Evolutionary conservation across 2,888 invertebrate genomes (phyloP), one percentile per base, ranked within the genome.

Genomic region (Aromia moschata): DNA sequence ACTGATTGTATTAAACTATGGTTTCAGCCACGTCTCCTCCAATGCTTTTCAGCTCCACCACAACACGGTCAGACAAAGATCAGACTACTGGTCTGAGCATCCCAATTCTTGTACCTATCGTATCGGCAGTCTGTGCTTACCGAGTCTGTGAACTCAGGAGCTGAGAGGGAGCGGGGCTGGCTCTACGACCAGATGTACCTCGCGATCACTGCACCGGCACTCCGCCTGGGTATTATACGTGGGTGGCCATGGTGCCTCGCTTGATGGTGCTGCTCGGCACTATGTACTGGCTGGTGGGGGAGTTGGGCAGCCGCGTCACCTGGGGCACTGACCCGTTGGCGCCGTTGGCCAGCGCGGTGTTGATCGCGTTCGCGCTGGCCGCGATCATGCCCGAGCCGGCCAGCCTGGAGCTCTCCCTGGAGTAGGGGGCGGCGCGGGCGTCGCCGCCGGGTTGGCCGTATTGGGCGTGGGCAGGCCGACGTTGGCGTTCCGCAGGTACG

Each of bases 401-500:
- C 61, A 80, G 72, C 37, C 79, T 69, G 41, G 78, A 76, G 49
- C 72, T 77, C 67, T 79, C 80, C 53, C 80, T 70, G 20, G 79
- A 75, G 75, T 92, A 92, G 1, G 92, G 2, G 91, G 91, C 37
- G 92, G 91, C 44, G 92, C 91, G 14, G 91, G 92, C 33, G 91
- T 92, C 1, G 90, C 91, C 33, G 89, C 90, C 3, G 89, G 91
- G 80, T 91, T 91, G 56, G 84, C 84, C 61, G 89, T 91, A 80
- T 83, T 87, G 70, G 83, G 87, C 74, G 83, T 87, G 2, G 84
- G 87, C 81, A 84, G 74, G 77, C 86, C 85, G 9, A 86, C 77
- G 62, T 85, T 87, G 45, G 87, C 87, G 59, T 87, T 88, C 75
- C 94, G 51, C 1, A 64, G 58, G 80, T 94, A 94, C 1, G 94